Conservation (phyloP, 2,888 invertebrate genomes). For the Philereme vetulata region DNA sequence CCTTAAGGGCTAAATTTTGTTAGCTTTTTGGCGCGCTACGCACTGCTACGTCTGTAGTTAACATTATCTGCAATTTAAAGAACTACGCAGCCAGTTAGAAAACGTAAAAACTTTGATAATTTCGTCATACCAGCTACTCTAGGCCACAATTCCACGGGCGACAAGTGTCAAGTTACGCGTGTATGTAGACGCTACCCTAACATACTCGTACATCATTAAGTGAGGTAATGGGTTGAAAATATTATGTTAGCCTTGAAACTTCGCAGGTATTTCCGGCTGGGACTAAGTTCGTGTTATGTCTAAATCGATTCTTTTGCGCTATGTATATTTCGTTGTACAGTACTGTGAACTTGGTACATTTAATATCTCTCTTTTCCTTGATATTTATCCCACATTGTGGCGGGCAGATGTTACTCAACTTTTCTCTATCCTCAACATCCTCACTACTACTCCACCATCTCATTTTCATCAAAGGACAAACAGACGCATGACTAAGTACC, state of each 20-base stretch:
- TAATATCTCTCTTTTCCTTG: no score
- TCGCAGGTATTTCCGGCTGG: not conserved
- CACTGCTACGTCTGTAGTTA: no score
- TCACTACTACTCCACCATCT: no score
- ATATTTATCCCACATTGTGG: no score
- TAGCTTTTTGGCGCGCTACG: no score
- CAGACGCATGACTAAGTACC: no score
- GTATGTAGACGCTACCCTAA: slow-evolving; percentile 4
- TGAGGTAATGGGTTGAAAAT: slow-evolving; percentile 20
- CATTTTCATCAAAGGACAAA: no score
- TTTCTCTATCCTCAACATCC: no score
- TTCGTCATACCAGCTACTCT: not conserved
- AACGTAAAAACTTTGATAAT: slow-evolving; percentile 1
- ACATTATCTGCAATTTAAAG: not conserved
- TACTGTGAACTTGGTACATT: not conserved
- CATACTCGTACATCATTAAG: slow-evolving; percentile 18
- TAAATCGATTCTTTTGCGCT: not conserved
- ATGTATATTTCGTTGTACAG: not conserved
- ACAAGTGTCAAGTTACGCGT: not conserved
- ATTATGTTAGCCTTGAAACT: slow-evolving; percentile 18
- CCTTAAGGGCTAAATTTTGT: no score
- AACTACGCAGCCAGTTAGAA: not conserved
- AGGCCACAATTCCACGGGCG: not conserved
- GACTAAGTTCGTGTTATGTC: not conserved
- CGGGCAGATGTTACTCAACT: no score